A percentile compares a stretch with the other conserved stretches of the same genome.
Evolutionary conservation across 2,113 vertebrate species (phyloP).

Genomic region (Zonotrichia leucophrys): DNA sequence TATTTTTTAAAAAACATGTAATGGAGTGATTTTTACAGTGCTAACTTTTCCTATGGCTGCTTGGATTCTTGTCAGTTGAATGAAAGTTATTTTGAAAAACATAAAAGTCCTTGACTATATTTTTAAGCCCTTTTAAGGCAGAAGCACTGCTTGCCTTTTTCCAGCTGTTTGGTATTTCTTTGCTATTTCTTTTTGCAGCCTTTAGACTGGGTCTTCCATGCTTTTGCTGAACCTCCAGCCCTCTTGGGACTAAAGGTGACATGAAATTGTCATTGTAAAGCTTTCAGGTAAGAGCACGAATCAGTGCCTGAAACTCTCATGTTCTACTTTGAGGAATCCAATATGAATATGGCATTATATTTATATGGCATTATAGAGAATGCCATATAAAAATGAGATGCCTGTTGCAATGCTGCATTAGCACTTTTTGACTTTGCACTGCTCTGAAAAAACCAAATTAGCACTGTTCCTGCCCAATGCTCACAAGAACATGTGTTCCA

Average conservation of each 20-base stretch:
- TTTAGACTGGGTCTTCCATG: not conserved
- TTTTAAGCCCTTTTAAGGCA: not conserved
- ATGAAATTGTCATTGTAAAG: not conserved
- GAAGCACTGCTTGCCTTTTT: not conserved
- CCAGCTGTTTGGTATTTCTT: not conserved
- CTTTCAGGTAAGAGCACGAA: not conserved
- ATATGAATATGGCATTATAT: not conserved
- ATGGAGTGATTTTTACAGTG: slow-evolving; percentile 23
- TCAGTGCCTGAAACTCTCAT: not conserved
- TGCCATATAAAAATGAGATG: not conserved
- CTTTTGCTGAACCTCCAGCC: not conserved
- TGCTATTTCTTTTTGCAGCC: not conserved
- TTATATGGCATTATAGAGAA: not conserved
- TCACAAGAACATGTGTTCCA: not conserved
- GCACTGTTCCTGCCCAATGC: not conserved
- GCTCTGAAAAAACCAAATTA: not conserved
- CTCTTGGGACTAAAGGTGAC: not conserved
- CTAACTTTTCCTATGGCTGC: slow-evolving; percentile 30
- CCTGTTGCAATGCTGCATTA: not conserved
- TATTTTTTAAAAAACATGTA: not conserved
- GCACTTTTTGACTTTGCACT: not conserved
- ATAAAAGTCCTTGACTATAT: not conserved
- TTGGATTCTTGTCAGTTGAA: slow-evolving; percentile 1
- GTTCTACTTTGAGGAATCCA: not conserved
- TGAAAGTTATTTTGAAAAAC: not conserved